Percentiles rank a stretch among this genome's conserved stretches.
phyloP scores from a whole-genome alignment of 2,113 vertebrate genomes.

The Eubucco bourcierii region DNA sequence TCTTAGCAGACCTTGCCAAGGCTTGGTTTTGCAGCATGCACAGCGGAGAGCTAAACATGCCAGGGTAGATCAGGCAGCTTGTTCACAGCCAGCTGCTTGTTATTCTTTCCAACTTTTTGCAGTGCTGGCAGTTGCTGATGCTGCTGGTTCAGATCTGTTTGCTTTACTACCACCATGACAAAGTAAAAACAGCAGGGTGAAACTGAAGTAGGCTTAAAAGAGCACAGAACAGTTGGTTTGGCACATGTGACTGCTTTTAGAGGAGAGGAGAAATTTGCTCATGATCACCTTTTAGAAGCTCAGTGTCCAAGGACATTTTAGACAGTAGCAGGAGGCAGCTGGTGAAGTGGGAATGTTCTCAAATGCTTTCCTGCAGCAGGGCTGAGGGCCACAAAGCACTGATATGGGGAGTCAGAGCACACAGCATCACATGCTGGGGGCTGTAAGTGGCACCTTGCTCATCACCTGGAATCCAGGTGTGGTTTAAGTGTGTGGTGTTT shows the following conservation, averaged over 20 bases:
- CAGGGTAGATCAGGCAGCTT: accelerated
- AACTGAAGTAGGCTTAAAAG: background rate
- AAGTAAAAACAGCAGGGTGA: background rate
- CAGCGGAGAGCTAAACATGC: background rate
- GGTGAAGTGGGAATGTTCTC: background rate
- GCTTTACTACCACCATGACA: background rate
- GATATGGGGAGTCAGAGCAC: too few species aligned
- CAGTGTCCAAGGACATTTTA: background rate
- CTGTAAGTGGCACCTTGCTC: background rate
- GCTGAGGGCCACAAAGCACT: background rate
- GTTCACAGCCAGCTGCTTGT: background rate
- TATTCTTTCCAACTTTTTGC: background rate
- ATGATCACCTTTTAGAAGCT: background rate
- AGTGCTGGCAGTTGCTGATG: background rate
- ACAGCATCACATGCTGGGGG: background rate
- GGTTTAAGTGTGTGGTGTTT: background rate
- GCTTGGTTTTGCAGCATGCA: background rate
- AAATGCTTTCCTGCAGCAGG: background rate
- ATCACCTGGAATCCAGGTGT: background rate
- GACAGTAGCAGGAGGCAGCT: background rate
- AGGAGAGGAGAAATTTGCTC: background rate
- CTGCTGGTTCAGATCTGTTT: background rate
- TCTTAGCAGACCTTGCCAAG: background rate
- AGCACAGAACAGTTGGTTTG: background rate
- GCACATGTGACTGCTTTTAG: background rate